Conservation (phyloP, 2,113 vertebrate genomes). For the Anthoscopus minutus region DNA sequence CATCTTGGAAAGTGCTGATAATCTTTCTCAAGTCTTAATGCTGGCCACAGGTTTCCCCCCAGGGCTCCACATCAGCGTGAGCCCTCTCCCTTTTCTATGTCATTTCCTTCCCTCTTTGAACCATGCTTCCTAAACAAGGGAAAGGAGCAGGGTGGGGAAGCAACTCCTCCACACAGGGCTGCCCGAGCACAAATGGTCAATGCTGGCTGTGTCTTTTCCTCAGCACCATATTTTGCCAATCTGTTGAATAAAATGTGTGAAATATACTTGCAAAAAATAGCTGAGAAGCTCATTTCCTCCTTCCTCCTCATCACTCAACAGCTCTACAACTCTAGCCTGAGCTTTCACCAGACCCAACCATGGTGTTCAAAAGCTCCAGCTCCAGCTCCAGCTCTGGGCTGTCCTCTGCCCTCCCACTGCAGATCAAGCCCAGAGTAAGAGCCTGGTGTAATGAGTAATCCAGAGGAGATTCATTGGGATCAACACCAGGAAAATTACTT, state of each 20-base stretch:
- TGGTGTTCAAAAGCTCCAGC: not conserved
- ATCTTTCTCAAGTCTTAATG: not conserved
- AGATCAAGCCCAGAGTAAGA: not conserved
- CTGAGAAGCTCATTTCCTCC: not conserved
- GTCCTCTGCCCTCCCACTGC: not conserved
- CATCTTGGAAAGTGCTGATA: not conserved
- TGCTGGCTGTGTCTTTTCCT: not conserved
- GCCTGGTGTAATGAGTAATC: not conserved
- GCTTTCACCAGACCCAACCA: not conserved
- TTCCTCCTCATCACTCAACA: not conserved
- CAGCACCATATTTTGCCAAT: not conserved
- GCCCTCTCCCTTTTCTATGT: not conserved
- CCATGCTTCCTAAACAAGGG: not conserved
- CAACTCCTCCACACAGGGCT: not conserved
- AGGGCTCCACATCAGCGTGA: not conserved
- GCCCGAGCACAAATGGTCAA: not conserved
- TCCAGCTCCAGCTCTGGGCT: not conserved
- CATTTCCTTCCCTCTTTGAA: not conserved
- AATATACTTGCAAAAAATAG: not conserved
- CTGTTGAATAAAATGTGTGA: not conserved
- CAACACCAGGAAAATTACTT: not conserved
- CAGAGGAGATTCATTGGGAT: not conserved
- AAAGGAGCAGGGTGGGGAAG: not conserved
- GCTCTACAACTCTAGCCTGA: not conserved
- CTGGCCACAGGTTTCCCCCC: not conserved